A percentile compares a stretch with the other conserved stretches of the same genome.
These are phyloP conservation scores for Hippoglossus stenolepis DNA, from an alignment of 2,113 vertebrate species.

Conservation along the genomic window DNA sequence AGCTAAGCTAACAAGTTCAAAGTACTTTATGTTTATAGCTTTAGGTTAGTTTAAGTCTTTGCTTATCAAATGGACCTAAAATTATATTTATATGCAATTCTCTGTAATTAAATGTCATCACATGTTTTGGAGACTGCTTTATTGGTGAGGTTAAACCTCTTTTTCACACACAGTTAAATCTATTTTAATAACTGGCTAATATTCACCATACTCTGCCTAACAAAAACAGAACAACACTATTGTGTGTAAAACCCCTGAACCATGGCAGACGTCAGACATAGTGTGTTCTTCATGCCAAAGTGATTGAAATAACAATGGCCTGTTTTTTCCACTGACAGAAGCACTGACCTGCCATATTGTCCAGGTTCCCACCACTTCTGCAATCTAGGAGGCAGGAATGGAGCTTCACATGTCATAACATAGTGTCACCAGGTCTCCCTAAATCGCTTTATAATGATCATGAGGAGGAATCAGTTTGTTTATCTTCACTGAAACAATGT, in stretches of 20 bases:
- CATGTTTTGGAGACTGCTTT: too few relatives aligned
- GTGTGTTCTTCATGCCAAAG: slow-evolving; percentile 19
- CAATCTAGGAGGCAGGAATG: slow-evolving; percentile 62
- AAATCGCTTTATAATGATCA: slow-evolving; percentile 66
- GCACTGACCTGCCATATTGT: slow-evolving; percentile 47
- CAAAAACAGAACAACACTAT: background rate
- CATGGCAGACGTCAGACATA: background rate
- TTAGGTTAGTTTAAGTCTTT: too few relatives aligned
- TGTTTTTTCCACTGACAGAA: slow-evolving; percentile 56
- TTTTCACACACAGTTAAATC: background rate
- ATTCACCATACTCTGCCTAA: background rate
- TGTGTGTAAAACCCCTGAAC: background rate
- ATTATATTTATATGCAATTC: too few relatives aligned
- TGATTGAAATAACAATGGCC: slow-evolving; percentile 63
- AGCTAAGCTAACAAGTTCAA: too few relatives aligned
- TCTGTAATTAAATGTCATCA: too few relatives aligned
- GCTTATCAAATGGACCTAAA: too few relatives aligned
- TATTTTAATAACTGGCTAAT: background rate
- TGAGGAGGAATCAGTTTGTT: slow-evolving; percentile 65
- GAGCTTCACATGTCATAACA: slow-evolving; percentile 64
- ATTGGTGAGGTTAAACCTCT: too few relatives aligned
- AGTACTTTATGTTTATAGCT: too few relatives aligned
- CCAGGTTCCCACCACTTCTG: slow-evolving; percentile 58
- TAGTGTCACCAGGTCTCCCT: slow-evolving; percentile 28
- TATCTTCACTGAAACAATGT: slow-evolving; percentile 63